Evolutionary conservation across 2,888 invertebrate genomes (phyloP), one percentile per base, ranked within the genome.

Genomic region (Epiblema foenella): DNA sequence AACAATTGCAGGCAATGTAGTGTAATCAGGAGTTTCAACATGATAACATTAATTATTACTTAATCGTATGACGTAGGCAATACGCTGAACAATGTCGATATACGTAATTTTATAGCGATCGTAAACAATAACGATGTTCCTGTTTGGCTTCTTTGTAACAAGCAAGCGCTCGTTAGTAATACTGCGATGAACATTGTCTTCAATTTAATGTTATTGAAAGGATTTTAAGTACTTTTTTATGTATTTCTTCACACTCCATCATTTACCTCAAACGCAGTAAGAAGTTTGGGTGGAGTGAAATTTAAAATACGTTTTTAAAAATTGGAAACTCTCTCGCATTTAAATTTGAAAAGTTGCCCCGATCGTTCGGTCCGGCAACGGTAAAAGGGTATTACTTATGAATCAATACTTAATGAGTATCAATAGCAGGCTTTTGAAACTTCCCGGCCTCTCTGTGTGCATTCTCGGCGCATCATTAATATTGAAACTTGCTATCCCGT

Each of bases 361-460:
- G 80, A 76, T 78, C 82, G 83, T 83, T 79, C 79, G 82, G 82
- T 80, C 78, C 83, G 78, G 82, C 77, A 79, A 85, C 85, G 86
- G 88, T 88, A 88, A 90, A 90, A 90, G 89, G 88, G 90, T 90
- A 93, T 93, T 92, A 92, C 91, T 93, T 93, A 92, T 92, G 91
- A 93, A 90, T 92, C 91, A 91, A 93, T 93, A 92, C 88, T 89
- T 91, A 92, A 93, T 92, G 91, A 92, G 90, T 90, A 91, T 91
- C 92, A 89, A 90, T 91, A 85, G 88, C 83, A 84, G 86, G 88
- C 90, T 89, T 90, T 91, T 89, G 88, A 89, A 89, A 86, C 86
- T 89, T 83, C 81, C 81, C 85, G 79, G 85, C 79, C 84, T 84
- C 88, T 90, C 88, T 90, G 86, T 89, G 87, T 90, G 91, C 91